Evolutionary conservation across 2,888 invertebrate genomes (phyloP), one percentile per base, ranked within the genome.

Genomic region (Torymus texanus): DNA sequence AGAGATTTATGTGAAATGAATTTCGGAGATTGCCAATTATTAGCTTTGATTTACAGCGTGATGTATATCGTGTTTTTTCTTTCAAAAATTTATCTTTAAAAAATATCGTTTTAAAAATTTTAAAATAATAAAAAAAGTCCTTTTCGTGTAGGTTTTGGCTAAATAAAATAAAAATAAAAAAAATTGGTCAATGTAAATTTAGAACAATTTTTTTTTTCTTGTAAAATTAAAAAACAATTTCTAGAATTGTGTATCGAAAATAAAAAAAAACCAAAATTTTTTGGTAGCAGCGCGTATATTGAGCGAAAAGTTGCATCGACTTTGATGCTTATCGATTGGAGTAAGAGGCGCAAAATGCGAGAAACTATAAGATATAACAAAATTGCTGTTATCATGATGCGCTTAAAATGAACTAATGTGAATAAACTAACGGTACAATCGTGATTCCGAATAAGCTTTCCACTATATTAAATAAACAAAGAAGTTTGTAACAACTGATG

Each of bases 191-290:
- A 4, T 61, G 50, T 29, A 24, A 11, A 75, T 67, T 67, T 56
- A 29, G 53, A 75, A 75, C 51, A 75, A 55, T 68, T 68, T 75
- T 29, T 75, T 29, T 53, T 21, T 53, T 21, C 24, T 29, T 16
- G 14, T 59, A 59, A 50, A 58, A 71, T 77, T 71, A 72, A 66
- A 41, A 41, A 72, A 77, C 18, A 51, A 66, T 66, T 41, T 72
- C 18, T 18, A 51, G 59, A 55, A 59, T 72, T 29, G 24, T 58
- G 53, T 18, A 72, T 71, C 51, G 53, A 71, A 77, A 77, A 72
- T 71, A 65, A 59, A 77, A 56, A 67, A 8, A 59, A 66, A 71
- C 51, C n/a, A 66, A 59, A 14, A 66, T 77, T 75, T 77, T 75
- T 77, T 77, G 63, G 71, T 77, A 66, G 16, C n/a, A 77, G 58